Evolutionary conservation across 1,140 invertebrate genomes (phyloP), one percentile per base, ranked within the genome.

Genomic region (Trissolcus basalis): DNA sequence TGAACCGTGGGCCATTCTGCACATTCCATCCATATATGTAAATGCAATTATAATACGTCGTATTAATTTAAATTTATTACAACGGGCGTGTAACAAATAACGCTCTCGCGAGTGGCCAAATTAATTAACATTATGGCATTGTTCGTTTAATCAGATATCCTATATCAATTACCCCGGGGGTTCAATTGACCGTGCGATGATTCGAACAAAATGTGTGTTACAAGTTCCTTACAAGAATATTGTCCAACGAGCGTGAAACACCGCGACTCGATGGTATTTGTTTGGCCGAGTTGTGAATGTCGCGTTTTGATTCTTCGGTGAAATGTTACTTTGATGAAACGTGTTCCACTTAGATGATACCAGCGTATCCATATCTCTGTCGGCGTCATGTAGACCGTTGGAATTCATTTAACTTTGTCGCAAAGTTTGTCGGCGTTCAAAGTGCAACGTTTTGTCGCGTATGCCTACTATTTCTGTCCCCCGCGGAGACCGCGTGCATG

Each of bases 401-500:
- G 51, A 67, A 68, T 77, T 77, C 74, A 77, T 77, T 77, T 61
- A 77, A 77, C 68, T 77, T 77, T 49, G 74, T 41, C 15, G 51
- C 43, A 49, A 68, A 71, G 14, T 61, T 67, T 35, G 63, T 12
- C 39, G 49, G 48, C 67, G 74, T 72, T 49, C 47, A 63, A 65
- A 76, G 64, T 76, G 49, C 33, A 64, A 41, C 58, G 59, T 68
- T 77, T 77, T 59, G 56, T 63, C 19, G 19, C 56, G 61, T 59
- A 39, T 35, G 74, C 51, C 67, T 71, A 77, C 74, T 56, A 67
- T 70, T 76, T 76, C 60, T 45, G 58, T 49, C 13, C 3, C 32
- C 32, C 48, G 53, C 56, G n/a, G 36, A 48, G 47, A 59, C 47
- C 15, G 41, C 16, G 50, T 43, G 64, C 67, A 67, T 65, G 51